Base-by-base conservation (phyloP, 2,797 vertebrate genomes). In the Acanthiza pusilla region DNA sequence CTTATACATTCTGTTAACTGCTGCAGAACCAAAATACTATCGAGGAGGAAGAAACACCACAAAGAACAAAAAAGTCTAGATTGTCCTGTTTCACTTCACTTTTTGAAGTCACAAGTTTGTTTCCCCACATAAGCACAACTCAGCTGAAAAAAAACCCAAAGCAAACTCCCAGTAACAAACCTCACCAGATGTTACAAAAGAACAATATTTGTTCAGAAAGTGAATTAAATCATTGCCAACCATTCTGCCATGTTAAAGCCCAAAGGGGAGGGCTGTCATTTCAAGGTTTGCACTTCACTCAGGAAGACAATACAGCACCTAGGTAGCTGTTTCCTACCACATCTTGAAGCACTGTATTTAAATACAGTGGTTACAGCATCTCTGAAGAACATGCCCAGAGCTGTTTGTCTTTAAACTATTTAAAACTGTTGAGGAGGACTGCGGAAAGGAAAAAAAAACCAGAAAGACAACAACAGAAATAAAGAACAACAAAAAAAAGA, bases 31-130 rank as follows among this genome's bases (percentile, higher is more conserved):
- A 80, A 73, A 93, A 51, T 5, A 43, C 27, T 18, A 73, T 43
- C 21, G 38, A 51, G 66, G 34, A 86, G 63, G 61, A 61, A 84
- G 53, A 87, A 85, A 66, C 7, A 51, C n/a, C 57, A 48, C 18
- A 78, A 82, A 78, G 60, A 87, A 78, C 40, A 85, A 66, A 85
- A 80, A 11, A 21, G 11, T 8, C 74, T 15, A 23, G 13, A 32
- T 7, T 51, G 76, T n/a, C 32, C 27, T 54, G 81, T 93, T 96
- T 95, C 94, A 91, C 83, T 84, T 92, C 81, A 67, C 43, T 63
- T 93, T 89, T 62, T 50, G 27, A 71, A 94, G 60, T 60, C 93
- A 89, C 83, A 66, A 88, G 85, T 25, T 71, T 29, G 10, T 55
- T 51, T 50, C 16, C 30, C 55, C 32, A 62, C 7, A 16, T 30